Percentiles rank a stretch among this genome's conserved stretches.
phyloP scores from a whole-genome alignment of 2,113 vertebrate species.

The Geococcyx californianus region DNA sequence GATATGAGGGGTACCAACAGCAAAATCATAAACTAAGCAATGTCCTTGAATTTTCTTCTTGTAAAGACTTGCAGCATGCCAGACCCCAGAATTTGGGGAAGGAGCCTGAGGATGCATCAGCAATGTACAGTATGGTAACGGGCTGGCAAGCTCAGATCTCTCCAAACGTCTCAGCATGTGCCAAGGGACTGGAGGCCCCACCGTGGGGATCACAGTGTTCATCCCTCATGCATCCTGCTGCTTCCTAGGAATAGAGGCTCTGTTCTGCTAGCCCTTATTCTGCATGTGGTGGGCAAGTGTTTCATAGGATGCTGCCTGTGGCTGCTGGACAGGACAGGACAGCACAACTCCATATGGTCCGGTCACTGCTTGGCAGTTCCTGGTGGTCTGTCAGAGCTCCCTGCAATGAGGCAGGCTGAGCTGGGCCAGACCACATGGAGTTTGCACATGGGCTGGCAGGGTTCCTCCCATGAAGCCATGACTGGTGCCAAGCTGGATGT shows the following conservation, averaged over 20 bases:
- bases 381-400: not conserved
- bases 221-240: rapidly evolving
- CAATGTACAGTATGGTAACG: not conserved
- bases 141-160: not conserved
- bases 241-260: not conserved
- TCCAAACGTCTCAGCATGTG: not conserved
- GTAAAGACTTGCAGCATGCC: not conserved
- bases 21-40: not conserved
- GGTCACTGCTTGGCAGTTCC: not conserved
- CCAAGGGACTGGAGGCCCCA: not conserved
- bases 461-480: not conserved
- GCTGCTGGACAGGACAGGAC: not conserved
- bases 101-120: not conserved
- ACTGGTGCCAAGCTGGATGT: conserved; percentile 21
- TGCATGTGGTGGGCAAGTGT: not conserved
- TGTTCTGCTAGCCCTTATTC: rapidly evolving
- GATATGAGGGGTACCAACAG: not conserved
- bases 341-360: not conserved
- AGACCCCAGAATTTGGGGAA: not conserved
- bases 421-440: conserved; percentile 4
- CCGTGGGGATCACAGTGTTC: rapidly evolving
- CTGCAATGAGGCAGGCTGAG: not conserved
- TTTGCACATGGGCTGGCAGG: conserved; percentile 32
- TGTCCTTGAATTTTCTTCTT: not conserved
- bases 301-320: not conserved